Percentiles rank a stretch among this genome's conserved stretches.
These are phyloP conservation scores for Pseudochromis fuscus DNA, from an alignment of 2,797 vertebrate species.

Conservation along the genomic window DNA sequence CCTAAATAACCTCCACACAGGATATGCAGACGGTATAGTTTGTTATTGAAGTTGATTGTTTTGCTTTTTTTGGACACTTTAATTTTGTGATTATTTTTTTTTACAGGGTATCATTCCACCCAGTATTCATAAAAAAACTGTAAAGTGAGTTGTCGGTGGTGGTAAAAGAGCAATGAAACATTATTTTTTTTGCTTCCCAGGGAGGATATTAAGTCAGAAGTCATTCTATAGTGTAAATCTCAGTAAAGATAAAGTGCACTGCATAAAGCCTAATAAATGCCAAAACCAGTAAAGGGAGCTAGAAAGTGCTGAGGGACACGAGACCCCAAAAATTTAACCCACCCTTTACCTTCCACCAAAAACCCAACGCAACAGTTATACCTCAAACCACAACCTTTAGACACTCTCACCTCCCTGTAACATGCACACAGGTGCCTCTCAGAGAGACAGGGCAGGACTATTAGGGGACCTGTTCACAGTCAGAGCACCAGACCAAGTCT, in stretches of 20 bases:
- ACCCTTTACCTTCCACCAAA: constrained; percentile 54
- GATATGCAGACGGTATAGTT: neutral
- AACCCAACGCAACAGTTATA: constrained; percentile 54
- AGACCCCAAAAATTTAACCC: constrained; percentile 69
- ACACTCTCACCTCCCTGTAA: constrained; percentile 63
- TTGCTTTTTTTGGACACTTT: neutral
- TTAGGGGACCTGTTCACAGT: constrained; percentile 45
- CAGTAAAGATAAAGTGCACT: constrained; percentile 74
- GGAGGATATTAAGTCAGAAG: constrained; percentile 53
- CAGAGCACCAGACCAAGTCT: constrained; percentile 42
- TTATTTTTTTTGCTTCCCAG: constrained; percentile 44
- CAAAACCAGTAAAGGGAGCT: constrained; percentile 74
- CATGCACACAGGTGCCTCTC: constrained; percentile 68
- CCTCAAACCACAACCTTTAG: constrained; percentile 46
- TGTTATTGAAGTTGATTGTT: constrained; percentile 2
- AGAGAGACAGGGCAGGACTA: constrained; percentile 30
- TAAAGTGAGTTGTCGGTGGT: constrained; percentile 12
- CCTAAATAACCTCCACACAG: neutral
- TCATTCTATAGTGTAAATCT: constrained; percentile 68
- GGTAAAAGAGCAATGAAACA: constrained; percentile 34
- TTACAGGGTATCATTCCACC: constrained; percentile 6
- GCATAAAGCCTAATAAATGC: constrained; percentile 81
- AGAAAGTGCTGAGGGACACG: constrained; percentile 55
- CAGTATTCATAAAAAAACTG: constrained; percentile 35
- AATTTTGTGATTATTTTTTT: constrained; percentile 22